A percentile compares a stretch with the other conserved stretches of the same genome.
Conservation (phyloP, 2,113 vertebrate genomes). For the Neodontobutis hainanensis region DNA sequence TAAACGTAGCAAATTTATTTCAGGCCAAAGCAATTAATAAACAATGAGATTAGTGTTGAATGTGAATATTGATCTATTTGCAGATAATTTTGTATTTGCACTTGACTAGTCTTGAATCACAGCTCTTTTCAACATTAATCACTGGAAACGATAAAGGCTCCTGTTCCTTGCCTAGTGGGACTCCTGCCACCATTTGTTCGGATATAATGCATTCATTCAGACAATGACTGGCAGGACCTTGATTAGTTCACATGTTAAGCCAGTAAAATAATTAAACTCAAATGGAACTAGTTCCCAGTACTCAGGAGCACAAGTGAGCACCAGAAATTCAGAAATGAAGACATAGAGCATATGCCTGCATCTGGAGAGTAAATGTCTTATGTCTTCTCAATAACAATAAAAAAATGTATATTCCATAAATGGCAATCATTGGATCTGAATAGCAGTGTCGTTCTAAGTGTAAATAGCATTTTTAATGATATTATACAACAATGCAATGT, state of each 20-base stretch:
- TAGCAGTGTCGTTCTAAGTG: too few species aligned
- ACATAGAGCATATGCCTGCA: too few species aligned
- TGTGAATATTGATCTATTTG: conserved; percentile 51
- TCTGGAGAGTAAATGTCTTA: too few species aligned
- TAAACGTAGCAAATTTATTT: conserved; percentile 14
- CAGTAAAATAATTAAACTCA: conserved; percentile 19
- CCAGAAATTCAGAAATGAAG: too few species aligned
- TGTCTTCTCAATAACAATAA: too few species aligned
- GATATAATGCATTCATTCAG: conserved; percentile 39
- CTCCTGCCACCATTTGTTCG: conserved; percentile 42
- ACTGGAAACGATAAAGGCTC: conserved; percentile 23
- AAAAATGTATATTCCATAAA: too few species aligned
- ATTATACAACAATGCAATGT: too few species aligned
- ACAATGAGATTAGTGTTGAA: conserved; percentile 28
- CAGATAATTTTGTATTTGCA: conserved; percentile 45
- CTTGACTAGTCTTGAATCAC: conserved; percentile 39
- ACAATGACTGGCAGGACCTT: conserved; percentile 21
- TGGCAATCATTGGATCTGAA: too few species aligned
- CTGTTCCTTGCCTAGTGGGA: conserved; percentile 18
- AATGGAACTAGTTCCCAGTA: conserved; percentile 18
- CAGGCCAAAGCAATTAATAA: conserved; percentile 14
- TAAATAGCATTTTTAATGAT: too few species aligned
- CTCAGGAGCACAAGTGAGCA: neutral
- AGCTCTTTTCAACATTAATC: conserved; percentile 41
- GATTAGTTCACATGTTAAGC: conserved; percentile 32